A percentile compares a stretch with the other conserved stretches of the same genome.
Conservation (phyloP, 2,888 invertebrate genomes). For the Noctua comes region DNA sequence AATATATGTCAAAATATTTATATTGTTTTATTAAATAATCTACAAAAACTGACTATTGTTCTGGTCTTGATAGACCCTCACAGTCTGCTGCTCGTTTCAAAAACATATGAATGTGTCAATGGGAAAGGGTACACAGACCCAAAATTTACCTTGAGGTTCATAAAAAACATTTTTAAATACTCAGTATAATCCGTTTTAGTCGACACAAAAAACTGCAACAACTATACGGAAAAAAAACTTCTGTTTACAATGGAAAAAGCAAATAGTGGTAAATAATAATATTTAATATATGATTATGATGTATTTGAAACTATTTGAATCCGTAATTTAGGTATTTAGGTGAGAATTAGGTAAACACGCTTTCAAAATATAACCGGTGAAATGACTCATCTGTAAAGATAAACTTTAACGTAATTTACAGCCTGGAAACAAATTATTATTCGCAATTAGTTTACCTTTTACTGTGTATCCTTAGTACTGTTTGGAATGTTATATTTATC, state of each 20-base stretch:
- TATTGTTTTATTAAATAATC: neutral
- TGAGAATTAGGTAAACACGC: neutral
- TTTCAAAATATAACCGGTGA: constrained; percentile 52
- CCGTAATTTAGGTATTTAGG: neutral
- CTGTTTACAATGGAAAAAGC: neutral
- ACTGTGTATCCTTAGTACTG: neutral
- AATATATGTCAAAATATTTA: neutral
- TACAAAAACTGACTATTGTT: neutral
- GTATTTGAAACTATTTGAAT: neutral
- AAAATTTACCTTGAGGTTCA: neutral
- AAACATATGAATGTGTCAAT: neutral
- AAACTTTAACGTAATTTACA: neutral
- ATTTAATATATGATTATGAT: rapidly evolving
- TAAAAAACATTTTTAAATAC: neutral
- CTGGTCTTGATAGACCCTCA: neutral
- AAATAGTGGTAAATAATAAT: neutral
- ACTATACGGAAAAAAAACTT: neutral
- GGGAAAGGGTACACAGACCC: neutral
- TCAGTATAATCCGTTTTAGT: neutral
- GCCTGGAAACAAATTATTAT: neutral
- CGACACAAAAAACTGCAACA: neutral
- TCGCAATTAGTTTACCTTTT: constrained; percentile 30
- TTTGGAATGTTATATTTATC: neutral
- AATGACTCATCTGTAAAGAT: constrained; percentile 42
- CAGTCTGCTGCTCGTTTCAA: neutral